A percentile compares a stretch with the other conserved stretches of the same genome.
These are phyloP conservation scores for Andricus grossulariae DNA, from an alignment of 1,140 invertebrate genomes.

Conservation along the genomic window DNA sequence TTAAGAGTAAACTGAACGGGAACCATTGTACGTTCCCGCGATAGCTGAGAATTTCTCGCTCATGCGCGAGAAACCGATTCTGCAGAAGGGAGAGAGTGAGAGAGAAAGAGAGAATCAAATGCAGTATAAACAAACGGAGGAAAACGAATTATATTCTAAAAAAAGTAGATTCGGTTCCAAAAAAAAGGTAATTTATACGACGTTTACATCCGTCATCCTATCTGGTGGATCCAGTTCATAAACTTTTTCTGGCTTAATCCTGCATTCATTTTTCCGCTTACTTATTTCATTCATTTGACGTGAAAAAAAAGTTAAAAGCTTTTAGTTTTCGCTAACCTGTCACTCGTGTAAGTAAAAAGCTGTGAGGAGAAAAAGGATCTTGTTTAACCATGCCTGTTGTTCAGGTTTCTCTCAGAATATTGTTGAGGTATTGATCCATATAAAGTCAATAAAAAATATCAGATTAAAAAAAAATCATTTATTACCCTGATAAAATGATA, in stretches of 20 bases:
- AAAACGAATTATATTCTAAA: not conserved
- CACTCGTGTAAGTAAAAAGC: too few species aligned
- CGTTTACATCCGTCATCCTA: not conserved
- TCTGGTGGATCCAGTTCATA: not conserved
- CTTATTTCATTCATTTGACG: too few species aligned
- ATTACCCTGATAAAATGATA: too few species aligned
- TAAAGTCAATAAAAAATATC: too few species aligned
- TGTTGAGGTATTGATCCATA: too few species aligned
- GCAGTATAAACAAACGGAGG: not conserved
- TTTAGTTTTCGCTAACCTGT: too few species aligned
- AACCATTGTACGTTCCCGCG: slow-evolving; percentile 16
- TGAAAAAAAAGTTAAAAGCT: too few species aligned
- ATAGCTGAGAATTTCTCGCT: slow-evolving; percentile 14
- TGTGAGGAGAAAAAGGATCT: too few species aligned
- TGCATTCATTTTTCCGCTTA: too few species aligned
- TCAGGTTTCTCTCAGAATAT: too few species aligned
- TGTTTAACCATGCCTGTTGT: too few species aligned
- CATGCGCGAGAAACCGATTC: not conserved
- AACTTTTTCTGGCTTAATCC: not conserved
- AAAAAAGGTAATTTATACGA: not conserved
- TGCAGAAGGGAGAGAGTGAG: not conserved
- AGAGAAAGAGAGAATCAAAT: not conserved
- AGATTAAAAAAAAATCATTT: too few species aligned
- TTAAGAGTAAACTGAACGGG: slow-evolving; percentile 5
- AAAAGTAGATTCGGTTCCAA: not conserved